phyloP scores from a whole-genome alignment of 1,140 invertebrate genomes.

The Anoplolepis gracilipes region DNA sequence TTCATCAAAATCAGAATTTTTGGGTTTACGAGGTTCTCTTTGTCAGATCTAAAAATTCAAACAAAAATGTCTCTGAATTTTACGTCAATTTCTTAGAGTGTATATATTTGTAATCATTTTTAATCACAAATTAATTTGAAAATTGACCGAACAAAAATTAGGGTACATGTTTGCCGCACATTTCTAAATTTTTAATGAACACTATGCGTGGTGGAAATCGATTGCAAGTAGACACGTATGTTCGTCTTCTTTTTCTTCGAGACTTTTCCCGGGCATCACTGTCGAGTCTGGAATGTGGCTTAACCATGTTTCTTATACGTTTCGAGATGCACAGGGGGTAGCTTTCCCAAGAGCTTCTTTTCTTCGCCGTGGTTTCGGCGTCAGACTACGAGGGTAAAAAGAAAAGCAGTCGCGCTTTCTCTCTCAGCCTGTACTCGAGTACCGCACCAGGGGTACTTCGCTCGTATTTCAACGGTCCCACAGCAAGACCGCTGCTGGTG shows the following conservation, averaged over 20 bases:
- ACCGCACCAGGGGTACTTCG: background rate
- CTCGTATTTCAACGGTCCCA: constrained; percentile 48
- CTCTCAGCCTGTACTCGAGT: constrained; percentile 35
- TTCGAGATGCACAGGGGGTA: constrained; percentile 29
- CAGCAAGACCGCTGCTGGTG: background rate
- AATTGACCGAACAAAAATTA: too few relatives aligned
- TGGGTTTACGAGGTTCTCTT: too few relatives aligned
- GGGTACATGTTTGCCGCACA: too few relatives aligned
- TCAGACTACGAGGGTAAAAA: constrained; percentile 40
- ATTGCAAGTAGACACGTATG: too few relatives aligned
- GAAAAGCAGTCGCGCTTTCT: constrained; percentile 41
- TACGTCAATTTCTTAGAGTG: too few relatives aligned
- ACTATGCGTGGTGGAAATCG: too few relatives aligned
- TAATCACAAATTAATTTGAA: too few relatives aligned
- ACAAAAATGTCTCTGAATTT: too few relatives aligned
- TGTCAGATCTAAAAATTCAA: too few relatives aligned
- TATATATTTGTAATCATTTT: too few relatives aligned
- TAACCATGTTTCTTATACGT: constrained; percentile 35
- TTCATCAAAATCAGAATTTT: too few relatives aligned
- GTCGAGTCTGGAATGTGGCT: constrained; percentile 25
- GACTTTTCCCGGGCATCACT: constrained; percentile 31
- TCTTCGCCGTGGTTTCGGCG: constrained; percentile 21
- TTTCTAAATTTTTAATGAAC: too few relatives aligned
- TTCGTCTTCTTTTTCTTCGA: background rate
- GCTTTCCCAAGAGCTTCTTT: constrained; percentile 1